Evolutionary conservation across 2,888 invertebrate species (phyloP).

Genomic region (Eristalis pertinax): DNA sequence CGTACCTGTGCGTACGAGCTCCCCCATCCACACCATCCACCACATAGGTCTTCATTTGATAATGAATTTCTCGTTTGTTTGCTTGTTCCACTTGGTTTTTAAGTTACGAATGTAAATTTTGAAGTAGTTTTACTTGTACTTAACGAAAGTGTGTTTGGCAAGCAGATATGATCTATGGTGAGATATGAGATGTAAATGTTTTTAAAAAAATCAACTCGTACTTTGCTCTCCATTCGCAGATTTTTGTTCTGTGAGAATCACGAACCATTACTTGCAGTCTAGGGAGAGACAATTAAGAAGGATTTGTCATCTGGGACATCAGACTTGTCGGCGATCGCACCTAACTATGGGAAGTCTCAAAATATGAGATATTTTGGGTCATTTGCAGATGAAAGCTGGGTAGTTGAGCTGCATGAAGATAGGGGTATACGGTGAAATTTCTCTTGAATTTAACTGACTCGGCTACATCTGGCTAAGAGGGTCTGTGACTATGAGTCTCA

Average conservation of each 20-base stretch:
- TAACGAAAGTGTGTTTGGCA: not conserved
- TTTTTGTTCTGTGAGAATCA: not conserved
- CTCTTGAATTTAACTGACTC: no score
- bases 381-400: no score
- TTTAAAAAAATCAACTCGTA: not conserved
- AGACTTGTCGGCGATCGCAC: no score
- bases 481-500: no score
- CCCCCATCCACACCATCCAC: not conserved
- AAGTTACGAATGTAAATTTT: not conserved
- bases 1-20: not conserved
- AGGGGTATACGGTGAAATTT: no score
- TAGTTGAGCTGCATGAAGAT: no score
- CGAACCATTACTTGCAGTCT: no score
- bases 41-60: not conserved
- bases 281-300: no score
- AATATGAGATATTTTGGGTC: no score
- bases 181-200: not conserved
- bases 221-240: not conserved
- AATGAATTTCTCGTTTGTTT: not conserved
- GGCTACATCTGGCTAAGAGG: no score
- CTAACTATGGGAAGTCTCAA: no score
- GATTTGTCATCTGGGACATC: no score
- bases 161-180: not conserved
- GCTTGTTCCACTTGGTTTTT: not conserved
- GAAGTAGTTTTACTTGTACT: not conserved